phyloP scores from a whole-genome alignment of 2,113 vertebrate genomes.

The Pteronura brasiliensis region DNA sequence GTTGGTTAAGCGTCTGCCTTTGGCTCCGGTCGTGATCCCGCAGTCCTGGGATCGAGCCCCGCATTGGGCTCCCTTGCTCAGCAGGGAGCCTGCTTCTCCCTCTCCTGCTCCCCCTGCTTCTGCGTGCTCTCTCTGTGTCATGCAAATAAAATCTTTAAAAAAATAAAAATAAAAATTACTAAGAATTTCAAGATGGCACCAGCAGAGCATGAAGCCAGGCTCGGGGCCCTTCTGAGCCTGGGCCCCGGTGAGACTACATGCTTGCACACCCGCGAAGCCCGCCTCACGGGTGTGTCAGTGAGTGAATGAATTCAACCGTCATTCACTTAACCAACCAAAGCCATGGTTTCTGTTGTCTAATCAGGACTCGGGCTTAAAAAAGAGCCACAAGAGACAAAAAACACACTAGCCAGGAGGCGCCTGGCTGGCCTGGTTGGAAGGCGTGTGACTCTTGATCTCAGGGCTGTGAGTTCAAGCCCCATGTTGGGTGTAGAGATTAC shows the following conservation, averaged over 20 bases:
- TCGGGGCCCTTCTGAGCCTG: background rate
- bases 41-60: background rate
- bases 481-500: background rate
- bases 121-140: too few relatives aligned
- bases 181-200: background rate
- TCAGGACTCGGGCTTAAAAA: background rate
- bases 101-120: too few relatives aligned
- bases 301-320: background rate
- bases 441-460: background rate
- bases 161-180: background rate
- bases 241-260: too few relatives aligned
- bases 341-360: background rate
- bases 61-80: background rate
- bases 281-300: background rate
- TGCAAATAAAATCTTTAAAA: too few relatives aligned
- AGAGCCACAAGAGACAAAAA: background rate
- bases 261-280: background rate
- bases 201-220: background rate
- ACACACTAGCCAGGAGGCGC: background rate
- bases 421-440: background rate
- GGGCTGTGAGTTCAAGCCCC: background rate
- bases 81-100: too few relatives aligned
- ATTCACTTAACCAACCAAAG: background rate
- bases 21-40: background rate
- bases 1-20: background rate